Evolutionary conservation across 2,888 invertebrate species (phyloP), one percentile per base, ranked within the genome.

Genomic region (Clanis bilineata): DNA sequence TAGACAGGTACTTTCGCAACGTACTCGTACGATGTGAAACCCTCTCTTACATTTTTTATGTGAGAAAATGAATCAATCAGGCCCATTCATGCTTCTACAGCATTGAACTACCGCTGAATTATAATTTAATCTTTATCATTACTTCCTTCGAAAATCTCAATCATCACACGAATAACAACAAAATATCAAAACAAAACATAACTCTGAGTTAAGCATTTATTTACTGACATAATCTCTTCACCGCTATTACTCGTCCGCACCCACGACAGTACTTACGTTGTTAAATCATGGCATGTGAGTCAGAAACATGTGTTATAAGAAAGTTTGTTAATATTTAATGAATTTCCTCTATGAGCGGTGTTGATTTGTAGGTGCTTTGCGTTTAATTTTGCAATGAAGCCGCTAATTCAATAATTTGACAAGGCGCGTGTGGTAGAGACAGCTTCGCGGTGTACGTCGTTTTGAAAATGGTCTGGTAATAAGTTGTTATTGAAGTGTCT

Each of bases 301-400:
- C 91, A 89, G 79, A 82, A 89, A 84, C 91, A 91, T 77, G 79
- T 90, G 91, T 86, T 84, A 61, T 85, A 83, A 85, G 85, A 88
- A 89, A 90, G 81, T 90, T 89, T 85, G 85, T 90, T 90, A 91
- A 90, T 90, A 86, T 86, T 90, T 90, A 90, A 91, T 88, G 86
- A 85, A 81, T 78, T 71, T 66, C 64, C 63, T 61, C 62, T 70
- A 67, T 61, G 72, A 77, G 79, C 68, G 73, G 81, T 77, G 82
- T 83, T 89, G 90, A 90, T 90, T 91, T 90, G 90, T 89, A 80
- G 80, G 74, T 69, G 77, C 73, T 74, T 73, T 76, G 78, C 76
- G 72, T 83, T 86, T 85, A 85, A 90, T 88, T 89, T 89, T 80
- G 77, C 71, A 77, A 73, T 71, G 76, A 78, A 73, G 79, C 80